Evolutionary conservation across 2,888 invertebrate genomes (phyloP), one percentile per base, ranked within the genome.

Genomic region (Epinotia ramella): DNA sequence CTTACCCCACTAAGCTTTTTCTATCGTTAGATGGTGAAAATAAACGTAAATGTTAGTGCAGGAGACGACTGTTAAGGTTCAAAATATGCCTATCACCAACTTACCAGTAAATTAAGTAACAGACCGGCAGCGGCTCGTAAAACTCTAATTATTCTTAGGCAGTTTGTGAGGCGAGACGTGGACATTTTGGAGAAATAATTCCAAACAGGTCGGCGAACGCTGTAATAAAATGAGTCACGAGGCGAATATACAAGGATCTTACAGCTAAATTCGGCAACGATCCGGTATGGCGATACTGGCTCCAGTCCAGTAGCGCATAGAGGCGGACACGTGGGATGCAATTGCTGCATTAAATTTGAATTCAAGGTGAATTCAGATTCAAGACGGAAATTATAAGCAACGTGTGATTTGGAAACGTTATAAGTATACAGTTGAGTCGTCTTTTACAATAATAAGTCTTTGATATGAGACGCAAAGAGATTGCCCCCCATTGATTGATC

Each of bases 201-300:
- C 53, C 40, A 46, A 69, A 69, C 68, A 68, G 59, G 68, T 20
- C 18, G 59, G 57, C 33, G 24, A 57, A 57, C 56, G 40, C 40
- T 18, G 56, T 16, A 57, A 68, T 68, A 57, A 68, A 68, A 59
- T 68, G 68, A 68, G 40, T 69, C 69, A 60, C n/a, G 28, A 46
- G 24, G 69, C 59, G 68, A 69, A 46, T 69, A 57, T 68, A 46
- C 59, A 68, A 68, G 68, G 59, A 59, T 59, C 5, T 60, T 46
- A 24, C 53, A 24, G 40, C 68, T 69, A 60, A 69, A 60, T 60
- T 69, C 59, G 59, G 69, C 46, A 60, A 69, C 44, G 24, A 6
- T 44, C 44, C 59, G 12, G 33, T 66, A 66, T 66, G 66, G 66
- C 6, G 16, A 60, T 60, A 60, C 60, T 46, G 69, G 60, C 12